Evolutionary conservation across 2,113 vertebrate species (phyloP).

Genomic region (Puffinus mauretanicus): DNA sequence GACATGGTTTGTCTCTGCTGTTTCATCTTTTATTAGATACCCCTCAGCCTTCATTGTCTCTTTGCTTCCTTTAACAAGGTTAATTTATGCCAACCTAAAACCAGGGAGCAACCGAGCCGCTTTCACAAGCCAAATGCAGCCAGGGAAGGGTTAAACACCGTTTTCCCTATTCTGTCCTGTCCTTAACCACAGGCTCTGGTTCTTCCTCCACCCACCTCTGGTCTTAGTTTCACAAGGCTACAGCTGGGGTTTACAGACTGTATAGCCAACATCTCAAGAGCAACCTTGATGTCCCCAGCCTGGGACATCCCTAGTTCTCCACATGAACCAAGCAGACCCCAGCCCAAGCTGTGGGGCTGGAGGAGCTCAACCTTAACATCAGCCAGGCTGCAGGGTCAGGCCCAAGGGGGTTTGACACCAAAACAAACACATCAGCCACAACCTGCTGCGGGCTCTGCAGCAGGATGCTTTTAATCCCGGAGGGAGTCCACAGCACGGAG

Average conservation of each 20-base stretch:
- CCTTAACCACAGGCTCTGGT: neutral
- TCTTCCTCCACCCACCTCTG: neutral
- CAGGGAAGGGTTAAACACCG: neutral
- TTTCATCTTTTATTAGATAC: neutral
- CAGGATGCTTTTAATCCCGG: neutral
- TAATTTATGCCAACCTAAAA: neutral
- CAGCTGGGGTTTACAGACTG: neutral
- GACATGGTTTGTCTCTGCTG: neutral
- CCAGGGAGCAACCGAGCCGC: neutral
- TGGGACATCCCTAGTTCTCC: neutral
- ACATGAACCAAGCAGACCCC: neutral
- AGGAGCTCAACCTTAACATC: neutral
- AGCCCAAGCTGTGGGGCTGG: neutral
- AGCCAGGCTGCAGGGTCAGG: neutral
- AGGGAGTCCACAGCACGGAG: fast-evolving
- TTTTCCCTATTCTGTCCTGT: neutral
- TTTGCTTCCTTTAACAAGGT: neutral
- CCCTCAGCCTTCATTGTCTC: neutral
- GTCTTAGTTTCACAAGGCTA: neutral
- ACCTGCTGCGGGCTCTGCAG: neutral
- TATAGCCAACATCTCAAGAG: neutral
- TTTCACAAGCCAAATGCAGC: neutral
- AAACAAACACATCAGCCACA: neutral
- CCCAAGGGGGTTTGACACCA: neutral
- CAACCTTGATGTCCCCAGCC: neutral